Evolutionary conservation across 2,888 invertebrate species (phyloP), one percentile per base, ranked within the genome.

Genomic region (Lasiommata megera): DNA sequence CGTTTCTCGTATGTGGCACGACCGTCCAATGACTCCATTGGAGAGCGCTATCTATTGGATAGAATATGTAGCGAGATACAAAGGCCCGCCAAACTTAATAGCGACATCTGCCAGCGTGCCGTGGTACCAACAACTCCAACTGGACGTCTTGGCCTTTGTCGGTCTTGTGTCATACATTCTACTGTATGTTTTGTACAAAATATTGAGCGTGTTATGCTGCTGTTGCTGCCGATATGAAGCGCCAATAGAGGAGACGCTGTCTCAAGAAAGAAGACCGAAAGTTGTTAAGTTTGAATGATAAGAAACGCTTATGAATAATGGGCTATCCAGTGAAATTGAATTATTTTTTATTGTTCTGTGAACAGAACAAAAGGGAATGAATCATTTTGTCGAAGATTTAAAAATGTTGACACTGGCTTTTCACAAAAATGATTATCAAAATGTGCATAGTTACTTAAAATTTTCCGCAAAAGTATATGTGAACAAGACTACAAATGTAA

Each of bases 1-100:
- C 23, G 74, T 92, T 0, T 92, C 93, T 0, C 77, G 82, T 57
- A 69, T 91, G 17, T 93, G 92, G 83, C 91, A 92, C 58, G 88
- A 92, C 63, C 89, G 93, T 0, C 83, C 91, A 34, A 83, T 86
- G 67, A 82, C 91, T 3, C 90, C 93, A 0, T 62, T 92, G 47
- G 89, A 92, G 58, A 88, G 82, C 23, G 92, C 93, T 56, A 80
- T 92, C 69, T 93, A 93, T 77, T 93, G 93, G 88, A 88, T 91
- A 11, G 93, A 93, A 65, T 92, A 92, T 68, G 88, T 92, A 62
- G 80, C 93, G 28, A 73, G 89, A 18, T 84, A 90, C 58, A 77
- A 76, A 17, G 90, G 90, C 1, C 81, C 88, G 11, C 87, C 87
- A 0, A 82, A 89, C 65, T 74, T 91, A 1, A 74, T 74, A 63